These are phyloP conservation scores for Apis laboriosa DNA, from an alignment of 1,140 invertebrate species.

Conservation along the genomic window DNA sequence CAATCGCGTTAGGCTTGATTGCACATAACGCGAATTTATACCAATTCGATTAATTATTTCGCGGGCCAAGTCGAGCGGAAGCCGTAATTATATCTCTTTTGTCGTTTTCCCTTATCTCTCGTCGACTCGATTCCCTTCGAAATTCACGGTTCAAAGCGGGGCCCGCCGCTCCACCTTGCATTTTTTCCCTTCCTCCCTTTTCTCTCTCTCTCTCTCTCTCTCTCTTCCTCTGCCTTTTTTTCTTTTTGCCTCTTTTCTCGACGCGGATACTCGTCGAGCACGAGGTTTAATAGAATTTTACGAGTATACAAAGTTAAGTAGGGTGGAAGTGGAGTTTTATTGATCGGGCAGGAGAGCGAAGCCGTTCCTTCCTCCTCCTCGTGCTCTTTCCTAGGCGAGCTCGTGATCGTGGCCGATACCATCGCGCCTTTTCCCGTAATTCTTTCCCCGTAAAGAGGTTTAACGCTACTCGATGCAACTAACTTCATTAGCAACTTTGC, in stretches of 20 bases:
- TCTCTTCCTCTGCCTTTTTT: too few relatives aligned
- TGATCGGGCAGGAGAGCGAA: not conserved
- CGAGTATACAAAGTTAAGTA: constrained; percentile 52
- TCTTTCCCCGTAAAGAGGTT: not conserved
- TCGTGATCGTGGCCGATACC: constrained; percentile 7
- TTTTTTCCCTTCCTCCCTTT: not conserved
- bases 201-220: too few relatives aligned
- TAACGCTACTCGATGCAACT: not conserved
- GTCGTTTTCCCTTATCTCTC: not conserved
- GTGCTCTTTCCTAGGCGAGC: not conserved
- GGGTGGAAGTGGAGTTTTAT: constrained; percentile 47
- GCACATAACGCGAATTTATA: constrained; percentile 25
- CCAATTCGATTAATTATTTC: constrained; percentile 34
- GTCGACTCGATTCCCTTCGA: constrained; percentile 7
- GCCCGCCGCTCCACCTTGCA: not conserved
- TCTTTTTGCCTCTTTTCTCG: not conserved
- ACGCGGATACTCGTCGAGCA: constrained; percentile 14
- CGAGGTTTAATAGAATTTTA: constrained; percentile 50
- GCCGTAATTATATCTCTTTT: constrained; percentile 38
- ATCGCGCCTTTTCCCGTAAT: constrained; percentile 11
- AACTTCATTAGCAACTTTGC: not conserved
- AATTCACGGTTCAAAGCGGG: constrained; percentile 32
- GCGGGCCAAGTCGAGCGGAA: not conserved
- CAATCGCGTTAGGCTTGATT: not conserved
- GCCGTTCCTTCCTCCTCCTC: not conserved